Conservation (phyloP, 2,113 vertebrate genomes). For the Apodemus sylvaticus region DNA sequence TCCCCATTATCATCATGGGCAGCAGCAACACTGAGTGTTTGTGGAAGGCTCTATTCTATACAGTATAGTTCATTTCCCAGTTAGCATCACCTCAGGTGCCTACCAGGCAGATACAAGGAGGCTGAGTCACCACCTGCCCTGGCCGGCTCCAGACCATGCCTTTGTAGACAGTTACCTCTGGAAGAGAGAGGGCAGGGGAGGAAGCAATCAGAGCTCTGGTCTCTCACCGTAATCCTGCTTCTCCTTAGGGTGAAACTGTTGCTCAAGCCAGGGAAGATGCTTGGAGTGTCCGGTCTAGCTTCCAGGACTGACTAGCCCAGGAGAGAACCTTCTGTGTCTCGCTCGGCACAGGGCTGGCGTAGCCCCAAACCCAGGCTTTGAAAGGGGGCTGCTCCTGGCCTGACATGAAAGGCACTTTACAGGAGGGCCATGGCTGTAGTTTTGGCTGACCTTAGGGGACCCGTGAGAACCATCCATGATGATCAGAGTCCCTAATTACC, state of each 20-base stretch:
- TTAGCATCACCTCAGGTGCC: no score
- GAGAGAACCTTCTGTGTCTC: background rate
- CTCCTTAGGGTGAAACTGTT: no score
- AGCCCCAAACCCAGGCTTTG: background rate
- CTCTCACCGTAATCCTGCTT: background rate
- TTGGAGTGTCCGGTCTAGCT: background rate
- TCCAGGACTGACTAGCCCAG: background rate
- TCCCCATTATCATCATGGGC: background rate
- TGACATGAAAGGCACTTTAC: background rate
- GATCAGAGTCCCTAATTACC: background rate
- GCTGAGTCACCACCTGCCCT: rapidly evolving
- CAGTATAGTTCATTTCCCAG: background rate
- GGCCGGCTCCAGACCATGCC: background rate
- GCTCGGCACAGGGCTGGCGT: background rate
- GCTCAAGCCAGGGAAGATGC: background rate
- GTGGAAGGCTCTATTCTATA: rapidly evolving
- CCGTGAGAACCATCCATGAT: rapidly evolving
- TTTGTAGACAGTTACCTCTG: background rate
- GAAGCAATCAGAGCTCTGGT: background rate
- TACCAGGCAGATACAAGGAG: background rate
- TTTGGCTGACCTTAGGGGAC: background rate
- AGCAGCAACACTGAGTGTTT: no score
- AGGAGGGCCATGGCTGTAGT: background rate
- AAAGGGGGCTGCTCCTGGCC: background rate
- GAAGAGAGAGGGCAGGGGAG: background rate